Percentiles rank a stretch among this genome's conserved stretches.
Evolutionary conservation across 2,113 vertebrate species (phyloP).

Genomic region (Atlantisia rogersi): DNA sequence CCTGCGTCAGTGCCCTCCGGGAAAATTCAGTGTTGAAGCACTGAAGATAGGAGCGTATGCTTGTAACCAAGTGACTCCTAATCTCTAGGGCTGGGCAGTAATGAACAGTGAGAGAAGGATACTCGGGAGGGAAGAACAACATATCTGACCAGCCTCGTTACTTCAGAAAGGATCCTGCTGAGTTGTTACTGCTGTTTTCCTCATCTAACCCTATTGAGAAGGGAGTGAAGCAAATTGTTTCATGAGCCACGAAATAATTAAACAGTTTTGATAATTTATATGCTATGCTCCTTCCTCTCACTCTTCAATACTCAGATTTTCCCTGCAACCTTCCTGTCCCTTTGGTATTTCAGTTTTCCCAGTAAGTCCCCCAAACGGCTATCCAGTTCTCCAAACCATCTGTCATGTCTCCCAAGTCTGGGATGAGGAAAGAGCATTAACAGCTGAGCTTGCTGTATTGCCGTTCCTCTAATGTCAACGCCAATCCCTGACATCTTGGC

Average conservation of each 20-base stretch:
- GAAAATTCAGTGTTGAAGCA: background rate
- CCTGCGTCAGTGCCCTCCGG: background rate
- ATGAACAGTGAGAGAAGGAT: background rate
- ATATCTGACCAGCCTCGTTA: background rate
- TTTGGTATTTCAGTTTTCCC: background rate
- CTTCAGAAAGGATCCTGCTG: background rate
- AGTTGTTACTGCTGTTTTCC: background rate
- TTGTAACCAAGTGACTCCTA: background rate
- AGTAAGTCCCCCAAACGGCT: background rate
- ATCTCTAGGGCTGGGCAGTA: background rate
- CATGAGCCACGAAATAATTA: background rate
- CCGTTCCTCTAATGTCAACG: rapidly evolving
- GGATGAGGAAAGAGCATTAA: background rate
- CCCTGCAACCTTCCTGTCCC: background rate
- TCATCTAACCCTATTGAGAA: background rate
- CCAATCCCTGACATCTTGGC: background rate
- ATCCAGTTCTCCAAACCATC: background rate
- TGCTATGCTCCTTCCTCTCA: background rate
- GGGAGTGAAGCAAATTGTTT: background rate
- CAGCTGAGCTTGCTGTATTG: rapidly evolving
- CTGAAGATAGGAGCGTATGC: background rate
- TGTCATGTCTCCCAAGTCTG: rapidly evolving
- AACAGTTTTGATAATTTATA: background rate
- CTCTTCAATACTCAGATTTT: background rate
- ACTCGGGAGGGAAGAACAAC: background rate